Evolutionary conservation across 2,888 invertebrate genomes (phyloP).

Genomic region (Orthonychiurus folsomi): DNA sequence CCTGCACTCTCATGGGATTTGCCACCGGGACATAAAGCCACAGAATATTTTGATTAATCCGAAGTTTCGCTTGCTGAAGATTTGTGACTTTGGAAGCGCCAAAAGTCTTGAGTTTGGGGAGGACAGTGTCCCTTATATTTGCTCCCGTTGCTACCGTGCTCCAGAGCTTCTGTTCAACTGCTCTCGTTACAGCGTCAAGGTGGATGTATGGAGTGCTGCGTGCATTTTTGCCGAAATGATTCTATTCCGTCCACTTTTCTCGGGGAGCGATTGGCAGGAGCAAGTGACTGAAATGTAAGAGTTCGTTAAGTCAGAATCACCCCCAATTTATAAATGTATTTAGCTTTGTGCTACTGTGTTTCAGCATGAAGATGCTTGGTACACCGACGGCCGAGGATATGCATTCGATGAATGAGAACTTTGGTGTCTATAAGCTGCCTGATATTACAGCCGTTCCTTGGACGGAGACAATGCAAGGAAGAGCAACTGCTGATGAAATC

Average conservation of each 20-base stretch:
- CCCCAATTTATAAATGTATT: no score
- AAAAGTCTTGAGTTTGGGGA: background rate
- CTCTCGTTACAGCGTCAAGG: background rate
- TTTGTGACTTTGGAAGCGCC: constrained; percentile 4
- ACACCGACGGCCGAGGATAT: background rate
- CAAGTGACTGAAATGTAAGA: constrained; percentile 1
- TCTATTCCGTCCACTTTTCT: background rate
- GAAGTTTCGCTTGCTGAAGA: background rate
- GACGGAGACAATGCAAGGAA: background rate
- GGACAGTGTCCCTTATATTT: background rate
- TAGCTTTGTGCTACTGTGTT: no score
- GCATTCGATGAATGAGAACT: background rate
- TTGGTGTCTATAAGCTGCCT: background rate
- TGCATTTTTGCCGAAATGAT: background rate
- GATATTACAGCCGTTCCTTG: background rate
- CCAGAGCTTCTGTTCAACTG: background rate
- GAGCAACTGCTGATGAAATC: background rate
- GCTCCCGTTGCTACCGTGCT: background rate
- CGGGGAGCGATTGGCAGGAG: background rate
- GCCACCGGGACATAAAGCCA: constrained; percentile 2
- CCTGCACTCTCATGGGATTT: background rate
- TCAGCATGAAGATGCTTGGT: constrained; percentile 2
- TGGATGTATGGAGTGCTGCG: background rate
- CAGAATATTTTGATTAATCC: background rate
- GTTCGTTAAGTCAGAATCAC: no score